phyloP scores from a whole-genome alignment of 2,113 vertebrate species.

The Caloenas nicobarica region DNA sequence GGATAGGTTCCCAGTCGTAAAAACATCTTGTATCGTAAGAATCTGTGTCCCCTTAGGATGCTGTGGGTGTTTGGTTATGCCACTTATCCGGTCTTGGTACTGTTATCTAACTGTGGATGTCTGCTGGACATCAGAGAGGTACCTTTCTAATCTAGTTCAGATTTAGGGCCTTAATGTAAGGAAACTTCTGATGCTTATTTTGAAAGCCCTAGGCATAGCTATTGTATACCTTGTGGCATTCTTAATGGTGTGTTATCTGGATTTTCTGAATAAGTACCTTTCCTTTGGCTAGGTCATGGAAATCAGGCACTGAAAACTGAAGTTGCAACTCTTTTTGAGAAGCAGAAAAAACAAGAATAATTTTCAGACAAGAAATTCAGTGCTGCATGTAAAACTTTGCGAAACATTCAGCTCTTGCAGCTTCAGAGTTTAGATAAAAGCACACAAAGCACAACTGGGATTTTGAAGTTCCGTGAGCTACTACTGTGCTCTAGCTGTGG shows the following conservation, averaged over 20 bases:
- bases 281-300: not conserved
- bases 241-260: not conserved
- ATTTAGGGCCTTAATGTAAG: not conserved
- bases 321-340: not conserved
- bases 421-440: not conserved
- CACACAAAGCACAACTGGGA: not conserved
- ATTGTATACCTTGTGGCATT: not conserved
- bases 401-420: not conserved
- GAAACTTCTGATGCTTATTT: not conserved
- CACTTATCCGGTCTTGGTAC: not conserved
- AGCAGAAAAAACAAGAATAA: accelerated
- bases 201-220: not conserved
- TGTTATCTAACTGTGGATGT: not conserved
- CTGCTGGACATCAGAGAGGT: not conserved
- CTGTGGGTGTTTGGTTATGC: not conserved
- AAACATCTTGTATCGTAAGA: not conserved
- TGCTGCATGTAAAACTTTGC: not conserved
- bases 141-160: not conserved
- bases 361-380: not conserved
- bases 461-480: not conserved
- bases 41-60: not conserved
- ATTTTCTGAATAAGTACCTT: not conserved
- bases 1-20: not conserved
- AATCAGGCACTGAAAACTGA: not conserved
- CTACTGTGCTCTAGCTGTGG: not conserved